phyloP scores from a whole-genome alignment of 2,888 invertebrate genomes.

The Tetramorium bicarinatum region DNA sequence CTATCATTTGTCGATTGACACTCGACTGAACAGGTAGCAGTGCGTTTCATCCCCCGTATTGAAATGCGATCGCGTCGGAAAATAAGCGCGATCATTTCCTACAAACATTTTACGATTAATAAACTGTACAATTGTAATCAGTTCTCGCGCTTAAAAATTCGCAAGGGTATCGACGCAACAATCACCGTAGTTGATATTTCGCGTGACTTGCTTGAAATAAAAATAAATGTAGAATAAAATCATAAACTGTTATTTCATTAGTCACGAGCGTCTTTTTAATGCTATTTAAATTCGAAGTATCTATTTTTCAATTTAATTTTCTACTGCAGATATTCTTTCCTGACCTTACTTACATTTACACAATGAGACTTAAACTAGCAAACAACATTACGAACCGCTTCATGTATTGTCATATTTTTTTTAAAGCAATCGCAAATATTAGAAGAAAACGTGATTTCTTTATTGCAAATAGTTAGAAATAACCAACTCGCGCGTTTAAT shows the following conservation, averaged over 20 bases:
- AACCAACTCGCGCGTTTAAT: background rate
- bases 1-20: background rate
- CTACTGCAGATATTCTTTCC: background rate
- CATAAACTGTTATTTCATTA: background rate
- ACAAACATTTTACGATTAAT: background rate
- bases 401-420: background rate
- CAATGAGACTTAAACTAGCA: background rate
- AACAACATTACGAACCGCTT: background rate
- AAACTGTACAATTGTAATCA: background rate
- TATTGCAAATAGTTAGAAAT: background rate
- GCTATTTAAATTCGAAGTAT: background rate
- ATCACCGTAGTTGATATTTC: background rate
- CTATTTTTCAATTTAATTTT: background rate
- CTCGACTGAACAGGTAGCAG: background rate
- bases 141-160: background rate
- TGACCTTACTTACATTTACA: background rate
- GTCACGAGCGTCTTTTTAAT: background rate
- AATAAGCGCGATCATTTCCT: background rate
- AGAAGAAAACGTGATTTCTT: background rate
- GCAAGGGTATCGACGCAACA: background rate
- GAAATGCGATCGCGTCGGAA: background rate
- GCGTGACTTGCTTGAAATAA: background rate
- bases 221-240: background rate
- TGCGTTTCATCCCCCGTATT: background rate
- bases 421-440: background rate